Evolutionary conservation across 1,140 invertebrate species (phyloP).

Genomic region (Euglossa dilemma): DNA sequence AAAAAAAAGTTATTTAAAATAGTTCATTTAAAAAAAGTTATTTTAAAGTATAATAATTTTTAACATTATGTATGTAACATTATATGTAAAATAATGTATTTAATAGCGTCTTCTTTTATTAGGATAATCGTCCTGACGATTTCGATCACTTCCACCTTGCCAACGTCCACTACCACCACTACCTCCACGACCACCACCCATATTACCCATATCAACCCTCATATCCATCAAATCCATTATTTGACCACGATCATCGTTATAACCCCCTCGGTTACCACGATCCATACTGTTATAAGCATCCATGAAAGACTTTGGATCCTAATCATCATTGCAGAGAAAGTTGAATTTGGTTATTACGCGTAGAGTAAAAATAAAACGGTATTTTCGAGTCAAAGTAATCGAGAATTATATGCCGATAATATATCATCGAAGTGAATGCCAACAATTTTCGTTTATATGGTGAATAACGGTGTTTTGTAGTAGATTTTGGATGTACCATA

Average conservation of each 20-base stretch:
- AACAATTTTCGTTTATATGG: slow-evolving; percentile 47
- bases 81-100: too few species aligned
- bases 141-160: slow-evolving; percentile 77
- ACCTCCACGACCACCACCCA: slow-evolving; percentile 70
- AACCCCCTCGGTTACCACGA: slow-evolving; percentile 78
- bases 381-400: slow-evolving; percentile 1
- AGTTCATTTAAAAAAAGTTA: too few species aligned
- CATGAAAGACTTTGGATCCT: slow-evolving; percentile 82
- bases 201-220: slow-evolving; percentile 81
- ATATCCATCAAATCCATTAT: slow-evolving; percentile 83
- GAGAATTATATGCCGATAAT: slow-evolving; percentile 44
- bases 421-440: slow-evolving; percentile 52
- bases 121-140: slow-evolving; percentile 82
- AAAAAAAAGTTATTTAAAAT: slow-evolving; percentile 26
- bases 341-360: slow-evolving; percentile 24
- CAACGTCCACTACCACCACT: slow-evolving; percentile 74
- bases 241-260: slow-evolving; percentile 80
- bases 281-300: slow-evolving; percentile 82
- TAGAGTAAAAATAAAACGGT: slow-evolving; percentile 2
- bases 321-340: slow-evolving; percentile 19
- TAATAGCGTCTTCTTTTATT: slow-evolving; percentile 82
- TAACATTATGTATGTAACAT: too few species aligned
- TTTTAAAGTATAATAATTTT: too few species aligned
- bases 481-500: slow-evolving; percentile 67
- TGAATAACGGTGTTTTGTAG: slow-evolving; percentile 55